Conservation (phyloP, 2,113 vertebrate genomes). For the Cyanocitta stelleri region DNA sequence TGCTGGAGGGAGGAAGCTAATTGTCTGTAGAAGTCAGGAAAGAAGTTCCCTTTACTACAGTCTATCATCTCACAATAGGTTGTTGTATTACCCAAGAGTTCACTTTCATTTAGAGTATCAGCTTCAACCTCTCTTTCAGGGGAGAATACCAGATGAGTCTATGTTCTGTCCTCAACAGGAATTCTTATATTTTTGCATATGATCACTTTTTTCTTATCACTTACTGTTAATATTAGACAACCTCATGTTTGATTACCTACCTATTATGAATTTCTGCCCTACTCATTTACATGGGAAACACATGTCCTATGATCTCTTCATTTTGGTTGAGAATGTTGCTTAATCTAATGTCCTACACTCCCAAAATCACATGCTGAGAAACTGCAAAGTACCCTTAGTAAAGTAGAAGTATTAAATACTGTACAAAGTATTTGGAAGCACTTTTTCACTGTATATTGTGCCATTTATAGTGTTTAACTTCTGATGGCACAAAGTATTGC, state of each 20-base stretch:
- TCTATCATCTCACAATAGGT: neutral
- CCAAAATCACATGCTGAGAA: neutral
- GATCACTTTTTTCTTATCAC: neutral
- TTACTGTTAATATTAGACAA: neutral
- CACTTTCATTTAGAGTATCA: neutral
- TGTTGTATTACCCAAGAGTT: neutral
- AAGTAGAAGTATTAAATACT: neutral
- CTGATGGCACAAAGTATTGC: neutral
- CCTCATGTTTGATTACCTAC: neutral
- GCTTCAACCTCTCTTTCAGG: neutral
- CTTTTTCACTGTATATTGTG: neutral
- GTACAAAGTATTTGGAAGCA: neutral
- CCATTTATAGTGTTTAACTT: neutral
- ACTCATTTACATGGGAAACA: neutral
- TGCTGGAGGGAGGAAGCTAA: constrained; percentile 19
- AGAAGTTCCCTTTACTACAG: neutral
- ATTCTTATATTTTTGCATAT: neutral
- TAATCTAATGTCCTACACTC: neutral
- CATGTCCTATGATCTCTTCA: accelerated
- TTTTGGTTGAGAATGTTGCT: neutral
- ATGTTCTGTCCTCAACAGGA: neutral
- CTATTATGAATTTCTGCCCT: neutral
- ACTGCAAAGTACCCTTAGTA: neutral
- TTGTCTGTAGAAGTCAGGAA: constrained; percentile 31
- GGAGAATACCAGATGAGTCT: neutral